Base-by-base conservation (phyloP, 2,797 vertebrate genomes). In the Acipenser oxyrinchus region DNA sequence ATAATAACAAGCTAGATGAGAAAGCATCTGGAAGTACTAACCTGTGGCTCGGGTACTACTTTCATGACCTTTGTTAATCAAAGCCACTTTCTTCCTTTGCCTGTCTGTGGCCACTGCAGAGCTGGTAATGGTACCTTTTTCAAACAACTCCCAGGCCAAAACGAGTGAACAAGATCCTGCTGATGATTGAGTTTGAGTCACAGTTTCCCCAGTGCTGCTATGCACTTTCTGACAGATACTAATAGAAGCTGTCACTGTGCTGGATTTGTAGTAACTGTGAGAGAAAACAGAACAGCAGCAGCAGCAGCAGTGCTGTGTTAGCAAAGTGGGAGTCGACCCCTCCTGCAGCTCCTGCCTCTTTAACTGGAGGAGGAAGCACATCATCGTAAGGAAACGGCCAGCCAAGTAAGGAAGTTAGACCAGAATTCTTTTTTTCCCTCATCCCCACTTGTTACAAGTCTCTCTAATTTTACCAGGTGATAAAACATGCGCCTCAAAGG, bases 221-320 rank as follows among this genome's bases (percentile, higher is more conserved):
- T 67, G 49, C 1, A 0, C 61, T 70, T 73, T 18, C 49, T 68
- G 70, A 49, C 63, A 76, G 72, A 66, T 51, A 61, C 18, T 67
- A 63, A 69, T 72, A 70, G 66, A 68, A 64, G 12, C 50, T 74
- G 62, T 75, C 57, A 73, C 6, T 74, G 64, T 74, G 53, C 60
- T 74, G 60, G 75, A 70, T 51, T 70, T 66, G 37, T 77, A 37
- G 23, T 37, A 37, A 37, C 23, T 37, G 23, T 37, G 23, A 37
- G 23, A 37, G 23, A 37, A 37, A 37, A 37, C 23, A 37, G 23
- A 37, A 4, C 2, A 37, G 23, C 23, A 10, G 48, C 23, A 37
- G 23, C 23, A 37, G 10, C 23, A 48, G 37, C 51, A 55, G 50
- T 37, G 50, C 64, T 65, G 53, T 10, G 48, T 12, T 59, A 48